phyloP scores from a whole-genome alignment of 2,113 vertebrate genomes.

The Aramus guarauna region DNA sequence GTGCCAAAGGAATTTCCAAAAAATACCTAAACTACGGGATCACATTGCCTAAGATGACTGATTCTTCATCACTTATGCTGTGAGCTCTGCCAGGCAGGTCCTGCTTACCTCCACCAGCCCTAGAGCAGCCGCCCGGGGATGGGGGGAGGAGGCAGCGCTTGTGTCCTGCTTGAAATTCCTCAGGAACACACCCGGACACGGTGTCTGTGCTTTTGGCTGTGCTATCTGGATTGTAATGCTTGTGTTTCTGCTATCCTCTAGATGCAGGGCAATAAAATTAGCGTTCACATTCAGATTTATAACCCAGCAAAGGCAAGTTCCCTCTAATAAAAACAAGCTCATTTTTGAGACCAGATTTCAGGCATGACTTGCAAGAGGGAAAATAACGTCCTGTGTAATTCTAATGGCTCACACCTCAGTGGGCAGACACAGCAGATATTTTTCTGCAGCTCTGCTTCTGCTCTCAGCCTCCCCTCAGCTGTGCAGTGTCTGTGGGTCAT shows the following conservation, averaged over 20 bases:
- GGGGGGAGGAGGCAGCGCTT: not conserved
- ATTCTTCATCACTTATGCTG: not conserved
- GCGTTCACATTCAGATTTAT: conserved; percentile 37
- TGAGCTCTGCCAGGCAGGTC: not conserved
- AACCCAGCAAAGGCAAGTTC: conserved; percentile 3
- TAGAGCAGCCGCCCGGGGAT: not conserved
- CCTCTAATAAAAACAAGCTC: conserved; percentile 46
- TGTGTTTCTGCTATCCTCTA: conserved; percentile 19
- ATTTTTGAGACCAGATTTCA: conserved; percentile 47
- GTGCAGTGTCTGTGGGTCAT: not conserved
- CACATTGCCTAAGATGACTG: not conserved
- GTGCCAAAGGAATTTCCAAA: not conserved
- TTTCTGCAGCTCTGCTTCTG: not conserved
- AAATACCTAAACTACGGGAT: not conserved
- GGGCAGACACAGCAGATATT: not conserved
- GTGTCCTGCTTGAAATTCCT: not conserved
- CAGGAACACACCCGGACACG: rapidly evolving
- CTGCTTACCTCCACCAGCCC: not conserved
- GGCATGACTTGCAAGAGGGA: conserved; percentile 19
- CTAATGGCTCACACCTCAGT: conserved; percentile 35
- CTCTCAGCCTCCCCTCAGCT: not conserved
- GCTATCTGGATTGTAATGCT: not conserved
- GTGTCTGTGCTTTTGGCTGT: not conserved
- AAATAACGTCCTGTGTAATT: conserved; percentile 15
- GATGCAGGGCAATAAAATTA: conserved; percentile 52